phyloP scores from a whole-genome alignment of 2,797 vertebrate genomes.

The Vipera ursinii region DNA sequence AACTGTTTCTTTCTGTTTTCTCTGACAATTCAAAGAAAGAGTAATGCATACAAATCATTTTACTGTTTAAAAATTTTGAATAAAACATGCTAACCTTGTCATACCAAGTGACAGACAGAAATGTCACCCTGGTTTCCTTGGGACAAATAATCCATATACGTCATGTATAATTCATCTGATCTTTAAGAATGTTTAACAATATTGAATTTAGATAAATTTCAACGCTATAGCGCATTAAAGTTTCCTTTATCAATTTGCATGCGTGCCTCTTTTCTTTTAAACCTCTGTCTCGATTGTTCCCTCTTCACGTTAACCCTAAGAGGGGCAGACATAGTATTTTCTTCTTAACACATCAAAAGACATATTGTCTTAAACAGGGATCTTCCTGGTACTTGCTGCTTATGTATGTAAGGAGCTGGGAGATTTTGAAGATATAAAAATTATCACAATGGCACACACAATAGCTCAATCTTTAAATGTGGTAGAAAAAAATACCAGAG shows the following conservation, averaged over 20 bases:
- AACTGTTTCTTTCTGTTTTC: conserved; percentile 61
- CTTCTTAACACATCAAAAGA: conserved; percentile 26
- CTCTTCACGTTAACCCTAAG: conserved; percentile 43
- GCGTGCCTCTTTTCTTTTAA: conserved; percentile 62
- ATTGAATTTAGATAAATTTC: conserved; percentile 79
- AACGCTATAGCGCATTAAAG: conserved; percentile 63
- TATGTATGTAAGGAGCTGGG: conserved; percentile 31
- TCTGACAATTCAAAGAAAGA: conserved; percentile 64
- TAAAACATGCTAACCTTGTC: conserved; percentile 80
- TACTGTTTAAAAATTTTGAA: conserved; percentile 75
- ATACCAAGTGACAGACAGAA: conserved; percentile 79
- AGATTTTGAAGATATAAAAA: conserved; percentile 12
- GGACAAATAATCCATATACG: conserved; percentile 79
- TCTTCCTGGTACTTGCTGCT: background rate
- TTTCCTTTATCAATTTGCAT: conserved; percentile 69
- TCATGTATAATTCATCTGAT: conserved; percentile 82
- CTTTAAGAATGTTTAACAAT: conserved; percentile 78
- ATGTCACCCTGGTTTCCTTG: conserved; percentile 76
- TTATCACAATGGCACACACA: background rate
- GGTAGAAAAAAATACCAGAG: background rate
- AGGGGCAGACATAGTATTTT: conserved; percentile 32
- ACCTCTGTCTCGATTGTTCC: conserved; percentile 51
- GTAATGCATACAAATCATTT: conserved; percentile 70
- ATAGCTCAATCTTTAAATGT: background rate
- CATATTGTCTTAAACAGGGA: background rate